Percentiles rank a stretch among this genome's conserved stretches.
These are phyloP conservation scores for Ataeniobius toweri DNA, from an alignment of 2,797 vertebrate genomes.

Conservation along the genomic window DNA sequence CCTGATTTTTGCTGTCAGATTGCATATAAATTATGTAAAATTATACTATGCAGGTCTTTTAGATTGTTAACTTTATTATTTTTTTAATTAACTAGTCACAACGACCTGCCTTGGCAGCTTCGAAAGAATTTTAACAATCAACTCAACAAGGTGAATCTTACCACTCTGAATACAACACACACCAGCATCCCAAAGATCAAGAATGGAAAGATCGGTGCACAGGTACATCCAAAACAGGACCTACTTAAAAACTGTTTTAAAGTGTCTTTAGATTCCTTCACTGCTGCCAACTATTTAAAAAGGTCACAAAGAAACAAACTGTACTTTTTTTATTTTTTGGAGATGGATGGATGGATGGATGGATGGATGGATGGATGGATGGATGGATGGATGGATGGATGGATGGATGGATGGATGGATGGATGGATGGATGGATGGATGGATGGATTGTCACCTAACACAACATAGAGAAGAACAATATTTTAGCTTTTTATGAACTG, in stretches of 20 bases:
- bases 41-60: not conserved
- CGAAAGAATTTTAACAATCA: conserved; percentile 84
- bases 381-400: too few relatives aligned
- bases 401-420: not conserved
- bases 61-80: not conserved
- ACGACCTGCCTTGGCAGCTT: conserved; percentile 92
- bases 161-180: conserved; percentile 79
- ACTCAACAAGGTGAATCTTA: conserved; percentile 79
- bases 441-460: not conserved
- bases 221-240: conserved; percentile 76
- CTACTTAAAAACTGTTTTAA: too few relatives aligned
- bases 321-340: too few relatives aligned
- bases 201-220: conserved; percentile 84
- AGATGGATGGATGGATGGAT: too few relatives aligned
- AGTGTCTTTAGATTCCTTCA: too few relatives aligned
- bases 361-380: not conserved
- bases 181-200: conserved; percentile 92
- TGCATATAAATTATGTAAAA: not conserved
- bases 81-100: conserved; percentile 80
- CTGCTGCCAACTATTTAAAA: too few relatives aligned
- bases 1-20: conserved; percentile 15
- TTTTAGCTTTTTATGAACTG: not conserved
- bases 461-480: not conserved
- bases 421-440: too few relatives aligned
- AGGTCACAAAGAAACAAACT: too few relatives aligned